phyloP scores from a whole-genome alignment of 2,797 vertebrate genomes.

The Crypturellus tataupa region DNA sequence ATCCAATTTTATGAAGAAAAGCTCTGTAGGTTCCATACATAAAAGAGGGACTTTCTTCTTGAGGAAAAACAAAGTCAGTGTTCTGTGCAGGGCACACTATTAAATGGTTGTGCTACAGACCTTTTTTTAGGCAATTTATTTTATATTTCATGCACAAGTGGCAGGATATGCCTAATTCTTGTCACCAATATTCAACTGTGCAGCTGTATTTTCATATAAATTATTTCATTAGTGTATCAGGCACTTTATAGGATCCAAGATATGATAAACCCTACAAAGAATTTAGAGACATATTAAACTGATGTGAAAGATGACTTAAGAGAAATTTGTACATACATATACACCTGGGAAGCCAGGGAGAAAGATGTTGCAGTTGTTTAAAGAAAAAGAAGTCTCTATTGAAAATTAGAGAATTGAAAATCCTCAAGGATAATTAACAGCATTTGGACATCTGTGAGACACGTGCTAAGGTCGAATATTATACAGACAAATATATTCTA shows the following conservation, averaged over 20 bases:
- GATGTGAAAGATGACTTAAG: neutral
- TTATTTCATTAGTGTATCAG: neutral
- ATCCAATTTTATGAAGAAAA: neutral
- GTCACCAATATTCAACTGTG: neutral
- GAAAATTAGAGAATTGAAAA: neutral
- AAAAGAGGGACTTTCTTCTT: neutral
- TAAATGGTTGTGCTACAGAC: neutral
- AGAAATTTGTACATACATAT: neutral
- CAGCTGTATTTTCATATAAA: neutral
- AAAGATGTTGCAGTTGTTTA: neutral
- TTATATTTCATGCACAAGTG: neutral
- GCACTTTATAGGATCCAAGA: neutral
- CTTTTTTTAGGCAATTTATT: neutral
- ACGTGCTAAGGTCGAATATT: neutral
- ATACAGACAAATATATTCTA: neutral
- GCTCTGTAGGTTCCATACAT: neutral
- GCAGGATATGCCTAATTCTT: neutral
- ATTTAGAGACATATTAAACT: neutral
- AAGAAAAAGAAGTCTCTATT: neutral
- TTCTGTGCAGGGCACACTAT: neutral
- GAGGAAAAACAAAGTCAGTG: neutral
- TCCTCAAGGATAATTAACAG: neutral
- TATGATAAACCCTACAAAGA: neutral
- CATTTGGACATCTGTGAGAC: neutral
- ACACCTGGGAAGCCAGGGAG: neutral